Percentiles rank a stretch among this genome's conserved stretches.
Evolutionary conservation across 2,797 vertebrate species (phyloP).

Genomic region (Balearica regulorum): DNA sequence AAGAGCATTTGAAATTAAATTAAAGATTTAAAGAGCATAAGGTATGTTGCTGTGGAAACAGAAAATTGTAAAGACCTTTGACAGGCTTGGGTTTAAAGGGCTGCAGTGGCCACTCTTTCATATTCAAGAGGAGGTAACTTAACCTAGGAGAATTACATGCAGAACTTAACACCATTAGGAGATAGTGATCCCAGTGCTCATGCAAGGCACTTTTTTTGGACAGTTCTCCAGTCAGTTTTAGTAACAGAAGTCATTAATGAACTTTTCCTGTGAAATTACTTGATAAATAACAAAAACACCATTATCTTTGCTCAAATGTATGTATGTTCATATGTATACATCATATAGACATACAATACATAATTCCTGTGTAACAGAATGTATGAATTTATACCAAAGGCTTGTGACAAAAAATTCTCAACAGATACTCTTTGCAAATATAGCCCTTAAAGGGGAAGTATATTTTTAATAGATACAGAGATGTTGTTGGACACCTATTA

Average conservation of each 20-base stretch:
- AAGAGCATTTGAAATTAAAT: background rate
- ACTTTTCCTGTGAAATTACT: background rate
- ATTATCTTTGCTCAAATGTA: background rate
- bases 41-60: background rate
- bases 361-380: background rate
- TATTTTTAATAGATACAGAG: background rate
- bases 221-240: background rate
- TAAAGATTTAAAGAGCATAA: background rate
- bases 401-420: background rate
- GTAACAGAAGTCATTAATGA: background rate
- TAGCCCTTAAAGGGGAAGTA: background rate
- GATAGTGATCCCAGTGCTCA: background rate
- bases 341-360: background rate
- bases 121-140: background rate
- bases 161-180: background rate
- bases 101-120: background rate
- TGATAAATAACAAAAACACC: background rate
- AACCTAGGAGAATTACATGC: background rate
- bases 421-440: background rate
- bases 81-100: background rate
- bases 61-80: background rate
- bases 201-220: background rate
- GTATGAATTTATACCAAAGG: background rate
- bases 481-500: background rate
- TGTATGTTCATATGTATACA: background rate